Evolutionary conservation across 2,888 invertebrate genomes (phyloP), one percentile per base, ranked within the genome.

Genomic region (Brassicogethes aeneus): DNA sequence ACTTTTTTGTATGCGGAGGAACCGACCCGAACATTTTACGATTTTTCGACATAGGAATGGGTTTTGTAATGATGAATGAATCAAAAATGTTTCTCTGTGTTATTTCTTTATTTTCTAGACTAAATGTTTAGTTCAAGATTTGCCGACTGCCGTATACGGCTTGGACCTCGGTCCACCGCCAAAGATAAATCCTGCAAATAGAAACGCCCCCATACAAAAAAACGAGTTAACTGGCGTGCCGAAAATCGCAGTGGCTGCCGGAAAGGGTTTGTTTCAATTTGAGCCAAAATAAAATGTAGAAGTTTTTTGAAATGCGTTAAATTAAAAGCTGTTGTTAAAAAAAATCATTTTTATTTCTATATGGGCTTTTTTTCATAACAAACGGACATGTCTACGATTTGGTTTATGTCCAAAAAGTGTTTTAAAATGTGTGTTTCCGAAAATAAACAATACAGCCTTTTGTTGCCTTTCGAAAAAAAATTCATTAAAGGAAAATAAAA

Each of bases 1-100:
- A 74, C 48, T 72, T 74, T 37, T 60, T 79, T 32, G 71, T 76
- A 5, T 74, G 77, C 54, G 80, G 79, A 16, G 82, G 82, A 37
- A 70, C 75, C 1, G 76, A 79, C 39, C 65, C 70, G 1, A 76
- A 80, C 59, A 62, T 79, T 23, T 57, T 82, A 37, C 65, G 79
- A 45, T 64, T 82, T 3, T 70, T 82, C n/a, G 79, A 81, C 57
- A 60, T 74, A 36, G 73, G 72, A 54, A 68, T 74, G 53, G 72
- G 74, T 60, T 63, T 70, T 42, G 80, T 80, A 70, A 73, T 68
- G 56, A 40, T 15, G 16, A 2, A 30, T 23, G 29, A 33, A 16
- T 13, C 16, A 14, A 23, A 7, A 7, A 23, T 23, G 23, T 23
- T 5, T 10, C 23, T 10, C 10, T 7, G 10, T 23, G 23, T 7